Percentiles rank a stretch among this genome's conserved stretches.
phyloP scores from a whole-genome alignment of 2,113 vertebrate genomes.

The Xiphorhynchus elegans region DNA sequence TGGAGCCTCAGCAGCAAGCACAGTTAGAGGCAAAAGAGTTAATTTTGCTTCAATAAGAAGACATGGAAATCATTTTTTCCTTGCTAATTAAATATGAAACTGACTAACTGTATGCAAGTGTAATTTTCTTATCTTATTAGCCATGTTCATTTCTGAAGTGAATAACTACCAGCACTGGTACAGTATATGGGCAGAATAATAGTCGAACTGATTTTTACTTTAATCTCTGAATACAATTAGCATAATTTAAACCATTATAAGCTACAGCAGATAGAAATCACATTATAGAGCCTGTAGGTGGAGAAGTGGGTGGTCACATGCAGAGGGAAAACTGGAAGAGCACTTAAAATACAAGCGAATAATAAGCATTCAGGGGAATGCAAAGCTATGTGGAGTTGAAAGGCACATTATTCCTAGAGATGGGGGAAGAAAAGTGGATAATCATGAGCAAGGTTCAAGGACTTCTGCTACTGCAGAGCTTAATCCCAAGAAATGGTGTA shows the following conservation, averaged over 20 bases:
- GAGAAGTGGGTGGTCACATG: constrained; percentile 78
- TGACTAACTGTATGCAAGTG: constrained; percentile 65
- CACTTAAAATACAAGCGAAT: constrained; percentile 74
- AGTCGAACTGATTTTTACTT: constrained; percentile 74
- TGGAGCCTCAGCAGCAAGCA: background rate
- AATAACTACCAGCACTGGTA: constrained; percentile 69
- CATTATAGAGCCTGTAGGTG: constrained; percentile 79
- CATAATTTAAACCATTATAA: constrained; percentile 79
- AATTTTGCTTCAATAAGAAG: constrained; percentile 53
- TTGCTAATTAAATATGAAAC: constrained; percentile 70
- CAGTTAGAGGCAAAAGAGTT: constrained; percentile 34
- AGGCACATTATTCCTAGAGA: constrained; percentile 21
- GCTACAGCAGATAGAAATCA: constrained; percentile 73
- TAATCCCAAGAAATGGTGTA: background rate
- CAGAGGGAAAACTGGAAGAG: constrained; percentile 66
- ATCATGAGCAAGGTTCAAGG: constrained; percentile 32
- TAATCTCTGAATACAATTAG: constrained; percentile 77
- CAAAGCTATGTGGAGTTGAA: constrained; percentile 35
- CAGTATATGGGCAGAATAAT: constrained; percentile 72
- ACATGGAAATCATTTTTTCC: constrained; percentile 44
- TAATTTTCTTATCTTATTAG: constrained; percentile 79
- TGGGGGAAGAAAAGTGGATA: background rate
- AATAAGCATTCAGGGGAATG: constrained; percentile 64
- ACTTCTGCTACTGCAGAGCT: background rate
- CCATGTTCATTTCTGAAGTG: constrained; percentile 75